Percentiles rank a stretch among this genome's conserved stretches.
phyloP scores from a whole-genome alignment of 2,888 invertebrate species.

The Latheticus oryzae region DNA sequence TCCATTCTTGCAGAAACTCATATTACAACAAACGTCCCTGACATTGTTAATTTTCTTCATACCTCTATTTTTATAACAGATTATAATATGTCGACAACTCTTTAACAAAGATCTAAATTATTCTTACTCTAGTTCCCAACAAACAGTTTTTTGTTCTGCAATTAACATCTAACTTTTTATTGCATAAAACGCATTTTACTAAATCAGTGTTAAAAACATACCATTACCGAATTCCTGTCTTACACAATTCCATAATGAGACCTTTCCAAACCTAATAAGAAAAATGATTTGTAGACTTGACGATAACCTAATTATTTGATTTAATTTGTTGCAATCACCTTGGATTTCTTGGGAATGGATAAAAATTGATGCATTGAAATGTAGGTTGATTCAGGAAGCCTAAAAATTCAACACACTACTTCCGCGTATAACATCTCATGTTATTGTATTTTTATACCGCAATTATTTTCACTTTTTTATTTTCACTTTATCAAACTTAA shows the following conservation, averaged over 20 bases:
- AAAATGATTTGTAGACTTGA: no score
- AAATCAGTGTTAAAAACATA: conserved; percentile 1
- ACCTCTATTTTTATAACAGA: no score
- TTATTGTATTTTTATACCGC: no score
- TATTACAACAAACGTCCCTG: no score
- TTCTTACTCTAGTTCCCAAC: conserved; percentile 28
- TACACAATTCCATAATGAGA: conserved; percentile 10
- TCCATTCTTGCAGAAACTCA: no score
- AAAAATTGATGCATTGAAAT: no score
- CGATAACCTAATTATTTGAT: conserved; percentile 16
- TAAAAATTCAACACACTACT: no score
- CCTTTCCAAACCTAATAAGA: conserved; percentile 9
- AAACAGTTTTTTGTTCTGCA: conserved; percentile 23
- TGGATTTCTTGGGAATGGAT: background rate
- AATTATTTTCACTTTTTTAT: no score
- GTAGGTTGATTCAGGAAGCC: no score
- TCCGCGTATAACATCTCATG: no score
- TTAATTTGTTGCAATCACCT: conserved; percentile 19
- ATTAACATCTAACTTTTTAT: conserved; percentile 20
- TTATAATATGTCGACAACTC: background rate
- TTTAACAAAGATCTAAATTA: conserved; percentile 2
- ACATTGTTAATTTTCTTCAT: no score
- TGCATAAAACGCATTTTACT: conserved; percentile 20
- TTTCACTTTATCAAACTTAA: no score
- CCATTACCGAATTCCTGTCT: conserved; percentile 35